A percentile compares a stretch with the other conserved stretches of the same genome.
These are phyloP conservation scores for Epizoanthus rinbou DNA, from an alignment of 92 coral and sea anemone genomes.

Conservation along the genomic window DNA sequence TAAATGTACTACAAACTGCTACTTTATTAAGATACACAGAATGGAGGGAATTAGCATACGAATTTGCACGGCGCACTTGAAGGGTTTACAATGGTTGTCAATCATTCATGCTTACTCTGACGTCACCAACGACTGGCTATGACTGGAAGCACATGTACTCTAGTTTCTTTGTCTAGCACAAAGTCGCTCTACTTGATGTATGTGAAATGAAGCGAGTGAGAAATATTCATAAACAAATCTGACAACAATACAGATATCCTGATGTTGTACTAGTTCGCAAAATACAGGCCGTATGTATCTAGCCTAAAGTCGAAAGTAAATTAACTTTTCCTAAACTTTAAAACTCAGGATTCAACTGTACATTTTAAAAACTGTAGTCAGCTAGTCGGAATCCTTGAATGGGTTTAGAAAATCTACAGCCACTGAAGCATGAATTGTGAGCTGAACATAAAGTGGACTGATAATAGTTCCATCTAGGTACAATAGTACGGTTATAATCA, in stretches of 20 bases:
- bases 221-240: neutral
- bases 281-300: neutral
- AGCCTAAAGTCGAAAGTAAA: neutral
- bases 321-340: neutral
- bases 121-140: neutral
- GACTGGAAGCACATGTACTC: neutral
- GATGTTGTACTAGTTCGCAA: neutral
- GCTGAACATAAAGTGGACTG: neutral
- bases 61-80: neutral
- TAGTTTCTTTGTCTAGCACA: neutral
- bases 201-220: neutral
- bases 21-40: neutral
- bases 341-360: neutral
- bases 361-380: neutral
- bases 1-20: neutral
- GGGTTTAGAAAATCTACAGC: constrained; percentile 28
- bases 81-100: neutral
- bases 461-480: neutral
- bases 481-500: too few species aligned
- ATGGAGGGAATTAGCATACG: constrained; percentile 19
- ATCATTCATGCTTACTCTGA: neutral
- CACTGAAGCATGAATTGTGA: constrained; percentile 12
- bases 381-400: constrained; percentile 16
- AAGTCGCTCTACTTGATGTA: neutral
- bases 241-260: neutral